phyloP scores from a whole-genome alignment of 2,888 invertebrate genomes.

The Hoplodrina blanda region DNA sequence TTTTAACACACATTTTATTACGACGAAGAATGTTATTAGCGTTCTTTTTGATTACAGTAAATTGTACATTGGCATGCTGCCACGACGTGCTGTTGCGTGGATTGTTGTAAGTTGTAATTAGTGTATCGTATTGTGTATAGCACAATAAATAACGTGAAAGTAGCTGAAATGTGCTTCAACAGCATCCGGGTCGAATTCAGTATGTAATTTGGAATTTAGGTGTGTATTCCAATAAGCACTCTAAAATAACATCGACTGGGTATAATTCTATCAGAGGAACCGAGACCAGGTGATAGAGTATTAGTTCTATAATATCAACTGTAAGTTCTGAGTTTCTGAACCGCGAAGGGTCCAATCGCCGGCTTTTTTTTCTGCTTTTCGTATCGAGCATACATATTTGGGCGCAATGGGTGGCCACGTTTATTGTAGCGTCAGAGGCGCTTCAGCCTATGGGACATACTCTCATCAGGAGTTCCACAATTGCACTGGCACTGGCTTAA shows the following conservation, averaged over 20 bases:
- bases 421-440: too few species aligned
- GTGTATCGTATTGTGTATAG: slow-evolving; percentile 31
- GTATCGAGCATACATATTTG: too few species aligned
- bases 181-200: background rate
- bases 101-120: slow-evolving; percentile 48
- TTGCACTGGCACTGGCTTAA: too few species aligned
- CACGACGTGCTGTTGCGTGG: slow-evolving; percentile 39
- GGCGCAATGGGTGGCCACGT: too few species aligned
- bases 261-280: too few species aligned
- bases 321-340: background rate
- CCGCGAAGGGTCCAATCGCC: too few species aligned
- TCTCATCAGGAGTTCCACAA: too few species aligned
- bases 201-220: background rate
- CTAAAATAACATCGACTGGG: background rate
- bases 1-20: slow-evolving; percentile 52
- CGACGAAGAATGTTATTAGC: slow-evolving; percentile 55
- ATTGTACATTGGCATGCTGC: slow-evolving; percentile 50
- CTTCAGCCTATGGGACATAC: too few species aligned
- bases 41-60: slow-evolving; percentile 55
- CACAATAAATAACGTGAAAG: slow-evolving; percentile 21
- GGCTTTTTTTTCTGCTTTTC: too few species aligned
- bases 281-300: background rate
- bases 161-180: slow-evolving; percentile 9
- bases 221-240: background rate
- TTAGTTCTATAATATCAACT: background rate